Base-by-base conservation (phyloP, 2,888 invertebrate genomes). In the Sturmia bella region DNA sequence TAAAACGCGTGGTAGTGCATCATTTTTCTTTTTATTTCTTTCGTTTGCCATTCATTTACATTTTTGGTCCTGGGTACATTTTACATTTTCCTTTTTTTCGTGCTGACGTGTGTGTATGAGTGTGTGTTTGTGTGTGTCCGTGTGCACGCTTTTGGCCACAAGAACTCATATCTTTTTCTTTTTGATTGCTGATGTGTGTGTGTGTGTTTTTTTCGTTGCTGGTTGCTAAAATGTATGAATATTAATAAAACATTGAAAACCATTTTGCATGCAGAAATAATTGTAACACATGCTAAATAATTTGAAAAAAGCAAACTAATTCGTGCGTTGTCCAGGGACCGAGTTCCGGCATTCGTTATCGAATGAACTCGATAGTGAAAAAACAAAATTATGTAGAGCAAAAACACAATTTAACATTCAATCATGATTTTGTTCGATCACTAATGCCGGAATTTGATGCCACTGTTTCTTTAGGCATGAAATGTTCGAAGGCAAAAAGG, bases 1-100 rank as follows among this genome's bases (percentile, higher is more conserved):
- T 64, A 64, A 64, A 78, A 37, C 48, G 64, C 57, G 48, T 77
- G 77, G 48, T 72, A 57, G 63, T 72, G 48, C 19, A 57, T 17
- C 32, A 43, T 64, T 21, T 63, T 69, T 63, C 48, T 69, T 17
- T 39, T 41, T 24, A 4, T 66, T 21, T 12, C 12, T 37, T 12
- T 66, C 45, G 12, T 32, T n/a, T n/a, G 13, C 7, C 39, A 21
- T 3, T 48, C 17, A 41, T 45, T 72, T 37, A 43, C 15, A 41
- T 27, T 68, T 61, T 57, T 76, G 37, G 59, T 56, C 52, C 59
- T 52, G 15, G 32, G 50, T 45, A 76, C 61, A 50, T 41, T 64
- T 57, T 27, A 41, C 45, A 9, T 45, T 63, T 59, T 68, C 1
- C 17, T 12, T 48, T 54, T n/a, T 32, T 32, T 32, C 32, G 32